Evolutionary conservation across 2,888 invertebrate species (phyloP), one percentile per base, ranked within the genome.

Genomic region (Cybosia mesomella): DNA sequence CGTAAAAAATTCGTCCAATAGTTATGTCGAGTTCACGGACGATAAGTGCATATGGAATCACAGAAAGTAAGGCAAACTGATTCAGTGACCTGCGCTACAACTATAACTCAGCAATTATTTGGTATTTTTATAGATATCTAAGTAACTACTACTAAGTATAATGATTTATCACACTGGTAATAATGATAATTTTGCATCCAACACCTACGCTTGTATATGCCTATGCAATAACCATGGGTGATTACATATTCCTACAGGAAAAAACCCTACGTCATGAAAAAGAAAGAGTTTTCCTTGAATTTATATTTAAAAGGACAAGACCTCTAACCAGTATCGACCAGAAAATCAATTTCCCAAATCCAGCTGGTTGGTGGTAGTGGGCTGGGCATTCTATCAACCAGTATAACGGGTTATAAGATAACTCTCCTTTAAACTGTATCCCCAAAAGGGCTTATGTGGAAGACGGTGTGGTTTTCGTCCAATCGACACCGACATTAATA

Each of bases 11-110:
- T 55, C 3, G 36, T 55, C 36, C 43, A 64, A 54, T 57, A 68
- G 62, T 69, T 67, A 73, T 72, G 67, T 75, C 58, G 34, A 65
- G 63, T 73, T 72, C 72, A 74, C 58, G 66, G 69, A 59, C 69
- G 39, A 84, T 83, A 82, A 67, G 65, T 28, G 71, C 58, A 72
- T 75, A 55, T n/a, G 73, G 63, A 77, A 76, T 72, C 63, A 64
- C 64, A 24, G 67, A 82, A 79, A 74, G 74, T 77, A 72, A 67
- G 72, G 66, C 71, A 70, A 66, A 65, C 28, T 71, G 68, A 67
- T 66, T 66, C 66, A 68, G 71, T 74, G 67, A 76, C 69, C 53
- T 69, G 39, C 39, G 60, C 58, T 57, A n/a, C 22, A 21, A 63
- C 21, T 64, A 65, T 61, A 58, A 43, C 54, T 39, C 9, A 22